Percentiles rank a stretch among this genome's conserved stretches.
These are phyloP conservation scores for Oasisia sp. DNA, from an alignment of 2,888 invertebrate genomes.

Conservation along the genomic window DNA sequence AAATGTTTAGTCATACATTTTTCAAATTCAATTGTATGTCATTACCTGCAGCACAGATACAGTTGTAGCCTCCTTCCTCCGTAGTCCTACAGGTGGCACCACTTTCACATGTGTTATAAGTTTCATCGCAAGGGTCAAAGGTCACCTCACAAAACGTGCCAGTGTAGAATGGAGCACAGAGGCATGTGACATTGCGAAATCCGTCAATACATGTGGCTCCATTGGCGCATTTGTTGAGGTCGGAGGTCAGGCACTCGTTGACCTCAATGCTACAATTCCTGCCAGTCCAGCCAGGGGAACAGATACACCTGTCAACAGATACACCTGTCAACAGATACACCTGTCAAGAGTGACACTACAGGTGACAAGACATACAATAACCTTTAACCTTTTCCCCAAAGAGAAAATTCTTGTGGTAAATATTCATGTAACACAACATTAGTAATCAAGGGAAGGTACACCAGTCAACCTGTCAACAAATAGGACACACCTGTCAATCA, in stretches of 20 bases:
- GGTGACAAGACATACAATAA: too few species aligned
- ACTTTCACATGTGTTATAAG: constrained; percentile 25
- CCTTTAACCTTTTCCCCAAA: too few species aligned
- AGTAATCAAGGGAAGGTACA: too few species aligned
- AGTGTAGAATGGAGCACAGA: constrained; percentile 34
- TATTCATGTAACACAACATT: too few species aligned
- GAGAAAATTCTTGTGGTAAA: too few species aligned
- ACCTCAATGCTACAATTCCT: constrained; percentile 29
- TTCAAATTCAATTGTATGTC: neutral
- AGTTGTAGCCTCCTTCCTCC: constrained; percentile 31
- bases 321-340: neutral
- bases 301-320: constrained; percentile 29
- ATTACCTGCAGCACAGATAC: constrained; percentile 30
- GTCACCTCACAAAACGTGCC: constrained; percentile 30
- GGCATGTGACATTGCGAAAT: constrained; percentile 30
- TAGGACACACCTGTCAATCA: neutral
- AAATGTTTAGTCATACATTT: too few species aligned
- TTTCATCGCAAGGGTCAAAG: constrained; percentile 34
- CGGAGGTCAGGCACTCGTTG: constrained; percentile 25
- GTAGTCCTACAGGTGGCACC: constrained; percentile 28
- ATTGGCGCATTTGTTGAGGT: constrained; percentile 29
- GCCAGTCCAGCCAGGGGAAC: constrained; percentile 32
- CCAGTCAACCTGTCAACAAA: neutral
- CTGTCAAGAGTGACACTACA: too few species aligned
- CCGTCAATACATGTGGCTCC: constrained; percentile 32